Percentiles rank a stretch among this genome's conserved stretches.
These are phyloP conservation scores for Halocaridina rubra DNA, from an alignment of 2,888 invertebrate species.

Conservation along the genomic window DNA sequence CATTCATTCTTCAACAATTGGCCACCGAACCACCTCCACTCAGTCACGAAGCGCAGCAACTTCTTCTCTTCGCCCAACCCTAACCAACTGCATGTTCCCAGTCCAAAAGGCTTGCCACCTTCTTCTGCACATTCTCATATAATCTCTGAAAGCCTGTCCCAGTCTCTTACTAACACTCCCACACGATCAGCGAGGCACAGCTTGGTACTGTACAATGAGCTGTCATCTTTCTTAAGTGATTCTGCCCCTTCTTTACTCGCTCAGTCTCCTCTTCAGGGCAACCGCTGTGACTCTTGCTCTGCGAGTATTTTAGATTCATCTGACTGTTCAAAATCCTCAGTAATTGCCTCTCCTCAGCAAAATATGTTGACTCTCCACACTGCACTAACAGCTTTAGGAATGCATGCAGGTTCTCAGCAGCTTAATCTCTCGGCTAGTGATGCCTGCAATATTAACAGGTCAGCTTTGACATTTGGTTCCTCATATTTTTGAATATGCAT, in stretches of 20 bases:
- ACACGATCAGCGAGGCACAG: neutral
- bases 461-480: no score
- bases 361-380: neutral
- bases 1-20: slow-evolving; percentile 9
- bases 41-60: slow-evolving; percentile 10
- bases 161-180: neutral
- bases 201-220: neutral
- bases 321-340: neutral
- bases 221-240: slow-evolving; percentile 8
- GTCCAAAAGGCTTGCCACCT: slow-evolving; percentile 34
- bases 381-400: slow-evolving; percentile 17
- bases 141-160: neutral
- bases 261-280: neutral
- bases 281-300: slow-evolving; percentile 3
- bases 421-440: no score
- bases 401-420: neutral
- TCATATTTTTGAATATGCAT: no score
- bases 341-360: slow-evolving; percentile 5
- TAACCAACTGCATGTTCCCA: slow-evolving; percentile 6
- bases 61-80: slow-evolving; percentile 1
- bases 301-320: neutral
- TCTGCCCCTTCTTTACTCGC: slow-evolving; percentile 9
- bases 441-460: no score
- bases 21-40: neutral
- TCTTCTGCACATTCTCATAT: slow-evolving; percentile 43